These are phyloP conservation scores for Channallabes apus DNA, from an alignment of 2,797 vertebrate genomes.

Conservation along the genomic window DNA sequence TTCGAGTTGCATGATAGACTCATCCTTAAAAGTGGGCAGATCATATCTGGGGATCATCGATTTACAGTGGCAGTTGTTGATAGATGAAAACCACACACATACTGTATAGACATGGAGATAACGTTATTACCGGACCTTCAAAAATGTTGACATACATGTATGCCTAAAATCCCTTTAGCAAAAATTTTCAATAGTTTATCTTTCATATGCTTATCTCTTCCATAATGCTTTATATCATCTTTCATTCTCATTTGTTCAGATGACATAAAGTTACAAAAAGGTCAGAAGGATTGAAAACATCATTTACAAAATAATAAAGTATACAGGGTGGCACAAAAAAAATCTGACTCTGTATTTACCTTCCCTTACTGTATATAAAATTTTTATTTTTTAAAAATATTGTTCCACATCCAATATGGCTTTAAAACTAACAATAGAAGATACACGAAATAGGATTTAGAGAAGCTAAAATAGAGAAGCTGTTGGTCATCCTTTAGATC, in stretches of 20 bases:
- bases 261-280: not conserved
- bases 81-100: not conserved
- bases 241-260: not conserved
- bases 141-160: not conserved
- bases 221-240: not conserved
- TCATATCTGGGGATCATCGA: not conserved
- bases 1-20: too few relatives aligned
- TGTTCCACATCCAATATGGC: too few relatives aligned
- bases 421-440: too few relatives aligned
- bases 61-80: not conserved
- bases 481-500: not conserved
- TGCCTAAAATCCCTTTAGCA: not conserved
- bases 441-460: too few relatives aligned
- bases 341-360: too few relatives aligned
- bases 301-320: not conserved
- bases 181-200: not conserved
- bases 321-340: too few relatives aligned
- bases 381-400: too few relatives aligned
- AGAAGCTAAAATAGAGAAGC: too few relatives aligned
- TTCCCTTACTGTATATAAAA: too few relatives aligned
- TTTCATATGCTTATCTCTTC: not conserved
- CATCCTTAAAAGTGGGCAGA: too few relatives aligned
- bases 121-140: not conserved
- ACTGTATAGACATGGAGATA: not conserved
- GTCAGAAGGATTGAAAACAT: too few relatives aligned